These are phyloP conservation scores for Oscheius sp. DNA, from an alignment of 2,888 invertebrate genomes.

Conservation along the genomic window DNA sequence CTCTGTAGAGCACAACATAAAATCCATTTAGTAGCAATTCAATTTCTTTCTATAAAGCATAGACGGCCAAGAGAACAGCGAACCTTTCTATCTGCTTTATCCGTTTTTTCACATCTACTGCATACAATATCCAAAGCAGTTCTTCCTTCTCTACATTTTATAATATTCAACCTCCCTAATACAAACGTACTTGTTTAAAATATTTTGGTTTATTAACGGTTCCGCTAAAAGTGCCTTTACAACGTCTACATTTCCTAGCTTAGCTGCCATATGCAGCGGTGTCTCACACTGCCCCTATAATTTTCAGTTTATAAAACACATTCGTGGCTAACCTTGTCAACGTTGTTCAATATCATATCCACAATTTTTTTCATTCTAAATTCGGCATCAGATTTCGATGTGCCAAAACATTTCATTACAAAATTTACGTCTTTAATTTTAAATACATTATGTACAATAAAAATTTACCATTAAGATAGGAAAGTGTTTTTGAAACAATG, in stretches of 20 bases:
- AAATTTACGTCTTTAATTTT: conserved; percentile 23
- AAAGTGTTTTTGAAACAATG: conserved; percentile 37
- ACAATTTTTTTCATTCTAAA: conserved; percentile 47
- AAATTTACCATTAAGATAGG: conserved; percentile 21
- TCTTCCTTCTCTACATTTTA: not conserved
- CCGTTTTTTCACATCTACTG: conserved; percentile 41
- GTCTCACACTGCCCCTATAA: conserved; percentile 44
- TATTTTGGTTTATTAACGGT: conserved; percentile 15
- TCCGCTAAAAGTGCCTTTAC: conserved; percentile 38
- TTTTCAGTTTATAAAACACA: not conserved
- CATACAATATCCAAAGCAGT: conserved; percentile 43
- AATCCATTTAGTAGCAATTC: conserved; percentile 17
- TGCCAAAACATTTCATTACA: conserved; percentile 36
- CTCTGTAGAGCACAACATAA: conserved; percentile 32
- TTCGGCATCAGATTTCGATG: conserved; percentile 38
- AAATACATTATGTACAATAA: not conserved
- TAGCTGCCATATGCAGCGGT: conserved; percentile 58
- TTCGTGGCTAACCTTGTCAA: conserved; percentile 44
- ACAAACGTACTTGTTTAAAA: conserved; percentile 42
- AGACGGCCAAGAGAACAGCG: not conserved
- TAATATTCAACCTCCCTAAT: too few species aligned
- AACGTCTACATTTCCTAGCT: conserved; percentile 51
- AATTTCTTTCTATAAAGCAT: conserved; percentile 24
- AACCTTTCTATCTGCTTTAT: conserved; percentile 27
- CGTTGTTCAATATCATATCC: conserved; percentile 52